phyloP scores from a whole-genome alignment of 2,797 vertebrate genomes.

The Eleutherodactylus coqui region DNA sequence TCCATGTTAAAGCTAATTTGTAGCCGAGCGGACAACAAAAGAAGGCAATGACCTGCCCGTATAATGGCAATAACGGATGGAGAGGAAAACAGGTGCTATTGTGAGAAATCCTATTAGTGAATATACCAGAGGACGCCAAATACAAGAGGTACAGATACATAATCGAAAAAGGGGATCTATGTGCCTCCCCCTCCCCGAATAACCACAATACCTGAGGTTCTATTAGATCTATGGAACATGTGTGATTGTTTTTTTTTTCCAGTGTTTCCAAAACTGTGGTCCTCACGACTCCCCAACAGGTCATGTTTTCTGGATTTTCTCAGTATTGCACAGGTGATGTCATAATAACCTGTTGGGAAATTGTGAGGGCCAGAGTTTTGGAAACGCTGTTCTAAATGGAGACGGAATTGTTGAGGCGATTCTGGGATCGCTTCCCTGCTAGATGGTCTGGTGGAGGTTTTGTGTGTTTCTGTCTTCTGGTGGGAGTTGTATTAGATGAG shows the following conservation, averaged over 20 bases:
- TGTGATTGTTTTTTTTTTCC: not conserved
- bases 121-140: not conserved
- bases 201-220: not conserved
- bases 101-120: not conserved
- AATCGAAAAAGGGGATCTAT: not conserved
- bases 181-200: not conserved
- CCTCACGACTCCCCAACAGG: no score
- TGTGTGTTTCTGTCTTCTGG: no score
- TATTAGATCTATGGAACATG: not conserved
- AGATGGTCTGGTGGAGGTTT: no score
- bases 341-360: no score
- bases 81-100: constrained; percentile 47
- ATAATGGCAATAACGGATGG: constrained; percentile 32
- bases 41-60: not conserved
- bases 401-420: no score
- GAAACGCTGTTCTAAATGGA: no score
- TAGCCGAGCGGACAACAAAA: constrained; percentile 37
- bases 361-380: no score
- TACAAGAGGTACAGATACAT: not conserved
- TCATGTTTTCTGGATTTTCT: no score
- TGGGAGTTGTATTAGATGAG: no score
- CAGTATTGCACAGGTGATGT: no score
- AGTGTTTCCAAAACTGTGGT: no score
- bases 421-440: no score
- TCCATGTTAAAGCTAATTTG: constrained; percentile 39